phyloP scores from a whole-genome alignment of 2,888 invertebrate genomes.

The Cactoblastis cactorum region DNA sequence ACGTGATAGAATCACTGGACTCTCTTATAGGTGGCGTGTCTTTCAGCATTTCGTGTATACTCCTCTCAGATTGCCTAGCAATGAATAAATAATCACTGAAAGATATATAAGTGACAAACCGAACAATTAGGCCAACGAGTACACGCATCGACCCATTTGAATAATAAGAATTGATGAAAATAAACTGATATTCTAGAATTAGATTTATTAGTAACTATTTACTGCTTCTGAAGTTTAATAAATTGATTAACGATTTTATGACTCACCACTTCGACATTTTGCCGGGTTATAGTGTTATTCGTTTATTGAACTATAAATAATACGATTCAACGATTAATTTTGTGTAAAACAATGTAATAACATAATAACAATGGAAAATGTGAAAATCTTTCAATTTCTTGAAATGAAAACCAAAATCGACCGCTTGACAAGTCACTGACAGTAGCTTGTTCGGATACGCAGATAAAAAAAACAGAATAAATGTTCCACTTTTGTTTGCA shows the following conservation, averaged over 20 bases:
- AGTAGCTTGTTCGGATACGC: conserved; percentile 6
- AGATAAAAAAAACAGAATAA: no score
- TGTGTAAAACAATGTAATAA: conserved; percentile 17
- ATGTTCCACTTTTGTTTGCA: no score
- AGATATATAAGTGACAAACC: not conserved
- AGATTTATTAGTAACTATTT: not conserved
- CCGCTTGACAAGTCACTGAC: conserved; percentile 16
- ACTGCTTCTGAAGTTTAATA: conserved; percentile 6
- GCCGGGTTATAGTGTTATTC: conserved; percentile 19
- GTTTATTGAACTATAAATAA: not conserved
- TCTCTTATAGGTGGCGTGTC: conserved; percentile 89
- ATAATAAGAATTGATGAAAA: not conserved
- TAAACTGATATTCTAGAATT: not conserved
- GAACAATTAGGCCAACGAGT: not conserved
- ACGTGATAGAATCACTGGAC: conserved; percentile 86
- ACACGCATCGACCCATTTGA: not conserved
- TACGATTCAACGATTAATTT: conserved; percentile 10
- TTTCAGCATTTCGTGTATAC: conserved; percentile 92
- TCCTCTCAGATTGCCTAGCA: conserved; percentile 80
- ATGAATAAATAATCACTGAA: conserved; percentile 1
- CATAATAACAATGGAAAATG: conserved; percentile 23
- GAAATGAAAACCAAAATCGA: conserved; percentile 16
- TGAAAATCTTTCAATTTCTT: conserved; percentile 7
- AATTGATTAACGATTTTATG: conserved; percentile 24
- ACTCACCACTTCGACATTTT: conserved; percentile 68